Conservation (phyloP, 2,888 invertebrate genomes). For the Volucella bombylans region DNA sequence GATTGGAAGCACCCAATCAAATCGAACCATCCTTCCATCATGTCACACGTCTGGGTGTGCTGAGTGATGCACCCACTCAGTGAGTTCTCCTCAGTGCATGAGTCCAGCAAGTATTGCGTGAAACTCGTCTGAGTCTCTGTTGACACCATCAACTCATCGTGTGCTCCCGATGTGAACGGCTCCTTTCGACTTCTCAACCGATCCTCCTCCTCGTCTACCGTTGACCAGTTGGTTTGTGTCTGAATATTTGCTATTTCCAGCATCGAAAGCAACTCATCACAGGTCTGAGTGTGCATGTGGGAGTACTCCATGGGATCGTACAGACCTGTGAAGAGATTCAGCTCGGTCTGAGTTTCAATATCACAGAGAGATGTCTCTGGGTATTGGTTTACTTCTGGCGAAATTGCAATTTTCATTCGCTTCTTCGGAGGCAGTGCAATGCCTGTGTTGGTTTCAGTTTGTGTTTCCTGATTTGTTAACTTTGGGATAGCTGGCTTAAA, state of each 20-base stretch:
- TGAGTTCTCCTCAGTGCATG: conserved; percentile 65
- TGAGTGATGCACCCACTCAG: conserved; percentile 78
- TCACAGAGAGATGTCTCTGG: conserved; percentile 82
- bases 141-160: conserved; percentile 84
- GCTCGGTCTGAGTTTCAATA: conserved; percentile 86
- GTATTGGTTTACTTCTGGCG: conserved; percentile 39
- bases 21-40: conserved; percentile 79
- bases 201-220: conserved; percentile 45
- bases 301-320: conserved; percentile 82
- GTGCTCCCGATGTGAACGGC: conserved; percentile 75
- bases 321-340: conserved; percentile 75
- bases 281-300: conserved; percentile 83
- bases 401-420: conserved; percentile 58
- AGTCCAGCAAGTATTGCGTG: conserved; percentile 77
- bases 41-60: conserved; percentile 81
- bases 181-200: conserved; percentile 41
- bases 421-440: conserved; percentile 62
- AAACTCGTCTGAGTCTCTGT: conserved; percentile 85
- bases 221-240: conserved; percentile 86
- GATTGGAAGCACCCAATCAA: conserved; percentile 79
- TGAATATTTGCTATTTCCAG: conserved; percentile 85
- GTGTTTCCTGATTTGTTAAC: conserved; percentile 61
- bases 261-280: conserved; percentile 84
- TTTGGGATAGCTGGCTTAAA: neutral
- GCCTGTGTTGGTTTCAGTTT: conserved; percentile 62